Conservation (phyloP, 23 tunicate species). For the Trididemnum miniatum region DNA sequence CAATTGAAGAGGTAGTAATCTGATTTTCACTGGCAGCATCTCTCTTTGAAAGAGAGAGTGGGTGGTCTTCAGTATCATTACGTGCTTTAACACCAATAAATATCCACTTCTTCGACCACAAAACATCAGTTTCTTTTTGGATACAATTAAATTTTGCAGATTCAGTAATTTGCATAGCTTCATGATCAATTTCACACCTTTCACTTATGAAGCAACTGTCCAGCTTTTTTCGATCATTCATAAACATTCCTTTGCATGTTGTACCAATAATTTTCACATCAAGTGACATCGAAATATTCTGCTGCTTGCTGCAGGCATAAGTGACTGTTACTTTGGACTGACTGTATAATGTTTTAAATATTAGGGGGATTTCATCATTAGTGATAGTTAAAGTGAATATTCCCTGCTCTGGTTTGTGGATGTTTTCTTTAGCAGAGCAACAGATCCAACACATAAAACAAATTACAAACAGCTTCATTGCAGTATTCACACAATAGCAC, state of each 20-base stretch:
- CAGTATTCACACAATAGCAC: background rate
- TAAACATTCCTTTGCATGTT: constrained; percentile 12
- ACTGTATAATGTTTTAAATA: constrained; percentile 18
- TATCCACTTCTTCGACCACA: background rate
- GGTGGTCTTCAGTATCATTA: background rate
- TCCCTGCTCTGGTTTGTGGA: constrained; percentile 34
- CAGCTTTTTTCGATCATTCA: background rate
- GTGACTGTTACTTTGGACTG: background rate
- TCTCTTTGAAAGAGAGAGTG: background rate
- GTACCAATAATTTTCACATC: constrained; percentile 4
- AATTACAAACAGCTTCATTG: background rate
- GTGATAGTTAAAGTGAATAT: background rate
- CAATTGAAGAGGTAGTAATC: background rate
- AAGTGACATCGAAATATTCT: background rate
- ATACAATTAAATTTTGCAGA: background rate
- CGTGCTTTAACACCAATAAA: background rate
- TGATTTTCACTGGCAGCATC: background rate
- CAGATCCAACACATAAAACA: too few relatives aligned
- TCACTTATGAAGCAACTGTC: background rate
- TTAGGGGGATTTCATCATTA: background rate
- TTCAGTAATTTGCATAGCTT: background rate
- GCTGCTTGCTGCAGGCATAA: background rate
- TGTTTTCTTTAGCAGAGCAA: background rate
- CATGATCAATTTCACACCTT: background rate
- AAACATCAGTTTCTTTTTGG: background rate